phyloP scores from a whole-genome alignment of 2,797 vertebrate species.

The Hoplostethus mediterraneus region DNA sequence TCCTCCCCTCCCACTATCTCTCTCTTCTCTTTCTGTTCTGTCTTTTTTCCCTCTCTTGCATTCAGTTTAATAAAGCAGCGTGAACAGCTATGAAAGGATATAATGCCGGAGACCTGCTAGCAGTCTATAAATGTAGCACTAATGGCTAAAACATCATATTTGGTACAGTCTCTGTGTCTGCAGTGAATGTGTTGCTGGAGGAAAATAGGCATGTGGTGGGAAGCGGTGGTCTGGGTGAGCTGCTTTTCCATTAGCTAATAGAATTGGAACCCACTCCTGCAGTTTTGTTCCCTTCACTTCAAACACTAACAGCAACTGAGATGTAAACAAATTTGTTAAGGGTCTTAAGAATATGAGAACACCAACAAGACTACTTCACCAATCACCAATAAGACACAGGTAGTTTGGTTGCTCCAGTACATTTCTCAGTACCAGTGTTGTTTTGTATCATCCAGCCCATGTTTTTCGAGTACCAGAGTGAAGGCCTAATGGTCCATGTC shows the following conservation, averaged over 20 bases:
- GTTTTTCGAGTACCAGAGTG: slow-evolving; percentile 77
- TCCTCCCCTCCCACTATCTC: slow-evolving; percentile 14
- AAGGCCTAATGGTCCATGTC: slow-evolving; percentile 81
- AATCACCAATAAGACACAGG: slow-evolving; percentile 37
- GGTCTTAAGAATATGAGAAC: slow-evolving; percentile 45
- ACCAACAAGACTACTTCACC: slow-evolving; percentile 22
- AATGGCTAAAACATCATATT: slow-evolving; percentile 81
- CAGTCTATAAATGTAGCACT: slow-evolving; percentile 78
- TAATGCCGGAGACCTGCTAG: slow-evolving; percentile 74
- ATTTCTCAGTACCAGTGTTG: slow-evolving; percentile 54
- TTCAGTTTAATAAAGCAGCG: slow-evolving; percentile 70
- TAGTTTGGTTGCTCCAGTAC: slow-evolving; percentile 43
- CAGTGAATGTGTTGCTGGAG: slow-evolving; percentile 74
- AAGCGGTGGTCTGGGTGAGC: slow-evolving; percentile 46
- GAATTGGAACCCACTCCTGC: slow-evolving; percentile 75
- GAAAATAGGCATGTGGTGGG: slow-evolving; percentile 59
- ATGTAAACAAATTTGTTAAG: slow-evolving; percentile 62
- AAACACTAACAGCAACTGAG: slow-evolving; percentile 40
- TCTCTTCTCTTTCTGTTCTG: slow-evolving; percentile 29
- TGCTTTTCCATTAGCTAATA: slow-evolving; percentile 85
- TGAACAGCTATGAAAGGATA: slow-evolving; percentile 78
- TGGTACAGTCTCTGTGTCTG: slow-evolving; percentile 56
- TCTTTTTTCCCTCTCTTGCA: slow-evolving; percentile 40
- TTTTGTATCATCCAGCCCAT: slow-evolving; percentile 63
- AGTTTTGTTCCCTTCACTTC: slow-evolving; percentile 61